Evolutionary conservation across 2,888 invertebrate species (phyloP), one percentile per base, ranked within the genome.

Genomic region (Globia sparganii): DNA sequence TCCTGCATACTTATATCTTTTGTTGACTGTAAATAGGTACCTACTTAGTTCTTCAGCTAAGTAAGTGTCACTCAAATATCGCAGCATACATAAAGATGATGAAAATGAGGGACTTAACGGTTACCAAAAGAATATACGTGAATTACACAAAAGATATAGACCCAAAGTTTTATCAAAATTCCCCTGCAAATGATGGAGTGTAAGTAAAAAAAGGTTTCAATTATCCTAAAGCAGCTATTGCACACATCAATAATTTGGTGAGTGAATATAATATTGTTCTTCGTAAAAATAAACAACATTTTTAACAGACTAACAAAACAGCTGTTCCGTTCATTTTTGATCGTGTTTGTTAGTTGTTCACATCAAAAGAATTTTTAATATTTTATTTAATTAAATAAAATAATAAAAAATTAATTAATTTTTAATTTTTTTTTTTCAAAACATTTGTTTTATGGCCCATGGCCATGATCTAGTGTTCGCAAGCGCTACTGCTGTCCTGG

Each of bases 181-280:
- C 92, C 0, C 83, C 79, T 0, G 59, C 73, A 0, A 43, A 81
- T 1, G 92, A 84, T 70, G 94, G 94, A 4, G 90, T 94, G 0
- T 81, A 86, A n/a, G 90, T 94, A 0, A 91, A 92, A 0, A 92
- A 89, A 84, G 91, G 92, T 0, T 94, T 92, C 73, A 81, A 89
- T 18, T 90, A 87, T 46, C 92, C 92, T 1, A 78, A 68, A 4
- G 73, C 89, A 4, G 92, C 93, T 1, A 77, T 84, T 0, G n/a
- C 81, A 5, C 92, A 89, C 80, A 92, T 95, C 1, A 95, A 95
- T 80, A 88, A 83, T 76, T 89, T 89, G 90, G 95, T 95, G 83
- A 88, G 90, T 53, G 2, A 53, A 49, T 25, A 15, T 46, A 43
- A 28, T 31, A 34, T 46, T 67, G 1, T 18, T n/a, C 21, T 31